A percentile compares a stretch with the other conserved stretches of the same genome.
Evolutionary conservation across 53 echinoderm and acorn worm species (phyloP).

Genomic region (Zoroaster sp.): DNA sequence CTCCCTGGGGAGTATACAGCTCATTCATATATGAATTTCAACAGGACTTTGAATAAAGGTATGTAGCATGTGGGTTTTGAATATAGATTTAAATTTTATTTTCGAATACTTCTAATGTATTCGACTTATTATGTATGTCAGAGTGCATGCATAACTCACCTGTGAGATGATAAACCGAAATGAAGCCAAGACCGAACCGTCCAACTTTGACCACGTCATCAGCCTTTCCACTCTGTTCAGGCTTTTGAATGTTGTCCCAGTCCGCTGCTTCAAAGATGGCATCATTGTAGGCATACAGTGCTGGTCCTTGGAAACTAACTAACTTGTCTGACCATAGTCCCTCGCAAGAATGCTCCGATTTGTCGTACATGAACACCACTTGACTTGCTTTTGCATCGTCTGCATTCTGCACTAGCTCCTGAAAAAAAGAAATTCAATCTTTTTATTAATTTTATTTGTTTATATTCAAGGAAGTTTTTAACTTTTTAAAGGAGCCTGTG

Average conservation of each 20-base stretch:
- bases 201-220: slow-evolving; percentile 79
- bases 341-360: slow-evolving; percentile 41
- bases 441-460: too few relatives aligned
- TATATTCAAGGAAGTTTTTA: too few relatives aligned
- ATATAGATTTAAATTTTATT: too few relatives aligned
- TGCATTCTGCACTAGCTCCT: slow-evolving; percentile 92
- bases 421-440: neutral
- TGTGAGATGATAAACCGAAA: slow-evolving; percentile 90
- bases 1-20: too few relatives aligned
- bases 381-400: slow-evolving; percentile 81
- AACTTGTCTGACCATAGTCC: slow-evolving; percentile 42
- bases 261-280: slow-evolving; percentile 68
- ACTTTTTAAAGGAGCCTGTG: too few relatives aligned
- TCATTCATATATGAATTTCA: too few relatives aligned
- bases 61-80: too few relatives aligned
- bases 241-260: slow-evolving; percentile 80
- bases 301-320: slow-evolving; percentile 60
- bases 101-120: too few relatives aligned
- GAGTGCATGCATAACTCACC: too few relatives aligned
- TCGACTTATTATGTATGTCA: too few relatives aligned
- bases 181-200: slow-evolving; percentile 89
- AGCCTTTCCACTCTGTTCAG: slow-evolving; percentile 71
- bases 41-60: too few relatives aligned
- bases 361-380: slow-evolving; percentile 78
- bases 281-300: slow-evolving; percentile 84